These are phyloP conservation scores for Cataglyphis livida DNA, from an alignment of 2,888 invertebrate genomes.

Conservation along the genomic window DNA sequence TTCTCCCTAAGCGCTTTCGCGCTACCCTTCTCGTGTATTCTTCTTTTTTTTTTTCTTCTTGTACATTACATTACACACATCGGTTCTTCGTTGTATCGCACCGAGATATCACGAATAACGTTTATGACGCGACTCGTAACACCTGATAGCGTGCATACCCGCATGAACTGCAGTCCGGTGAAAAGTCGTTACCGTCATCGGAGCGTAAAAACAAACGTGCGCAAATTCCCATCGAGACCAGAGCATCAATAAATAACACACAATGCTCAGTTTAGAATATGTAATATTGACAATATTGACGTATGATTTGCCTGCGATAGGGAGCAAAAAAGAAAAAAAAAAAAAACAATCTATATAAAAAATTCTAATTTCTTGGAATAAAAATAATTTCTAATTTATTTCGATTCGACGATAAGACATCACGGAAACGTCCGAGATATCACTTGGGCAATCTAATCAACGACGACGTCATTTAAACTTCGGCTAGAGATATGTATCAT, in stretches of 20 bases:
- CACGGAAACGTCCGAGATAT: neutral
- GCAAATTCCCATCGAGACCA: neutral
- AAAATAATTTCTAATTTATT: neutral
- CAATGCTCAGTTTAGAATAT: neutral
- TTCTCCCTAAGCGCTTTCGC: neutral
- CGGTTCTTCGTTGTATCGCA: neutral
- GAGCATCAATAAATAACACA: neutral
- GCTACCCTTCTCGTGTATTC: neutral
- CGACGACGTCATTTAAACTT: neutral
- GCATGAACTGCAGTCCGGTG: slow-evolving; percentile 18
- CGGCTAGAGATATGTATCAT: too few species aligned
- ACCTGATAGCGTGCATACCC: slow-evolving; percentile 15
- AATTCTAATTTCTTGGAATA: neutral
- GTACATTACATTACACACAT: neutral
- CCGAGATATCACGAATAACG: slow-evolving; percentile 18
- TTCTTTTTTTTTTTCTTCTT: neutral
- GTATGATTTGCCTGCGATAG: neutral
- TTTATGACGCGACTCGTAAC: slow-evolving; percentile 14
- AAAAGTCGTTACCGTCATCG: slow-evolving; percentile 43
- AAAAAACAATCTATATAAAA: neutral
- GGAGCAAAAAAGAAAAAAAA: neutral
- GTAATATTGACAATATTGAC: neutral
- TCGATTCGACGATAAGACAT: neutral
- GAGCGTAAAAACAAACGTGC: slow-evolving; percentile 18
- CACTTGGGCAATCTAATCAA: neutral